A percentile compares a stretch with the other conserved stretches of the same genome.
phyloP scores from a whole-genome alignment of 92 coral and sea anemone species.

The Metridium senile region DNA sequence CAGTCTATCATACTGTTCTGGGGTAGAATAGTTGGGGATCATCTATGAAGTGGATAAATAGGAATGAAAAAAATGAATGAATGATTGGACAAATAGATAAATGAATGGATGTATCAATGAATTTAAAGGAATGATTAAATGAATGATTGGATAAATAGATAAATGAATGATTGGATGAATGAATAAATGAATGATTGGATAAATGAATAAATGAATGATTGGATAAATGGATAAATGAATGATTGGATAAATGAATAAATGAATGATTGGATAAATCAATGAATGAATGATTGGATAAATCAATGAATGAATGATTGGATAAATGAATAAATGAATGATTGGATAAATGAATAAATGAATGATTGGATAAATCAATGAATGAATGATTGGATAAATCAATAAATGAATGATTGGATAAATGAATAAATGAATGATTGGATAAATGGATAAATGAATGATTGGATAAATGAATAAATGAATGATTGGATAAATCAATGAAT shows the following conservation, averaged over 20 bases:
- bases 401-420: neutral
- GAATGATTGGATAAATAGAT: neutral
- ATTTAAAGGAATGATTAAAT: neutral
- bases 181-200: neutral
- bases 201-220: neutral
- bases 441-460: too few relatives aligned
- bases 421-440: neutral
- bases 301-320: neutral
- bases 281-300: neutral
- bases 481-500: too few relatives aligned
- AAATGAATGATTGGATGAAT: neutral
- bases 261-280: neutral
- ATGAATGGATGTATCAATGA: neutral
- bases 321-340: neutral
- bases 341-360: neutral
- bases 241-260: neutral
- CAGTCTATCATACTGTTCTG: constrained; percentile 79
- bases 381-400: neutral
- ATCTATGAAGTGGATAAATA: constrained; percentile 43
- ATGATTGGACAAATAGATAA: neutral
- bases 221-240: neutral
- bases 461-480: too few relatives aligned
- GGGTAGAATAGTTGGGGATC: constrained; percentile 89
- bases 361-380: neutral
- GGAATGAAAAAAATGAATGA: neutral